Conservation (phyloP, 64 coral and sea anemone species). For the Acropora yongei region DNA sequence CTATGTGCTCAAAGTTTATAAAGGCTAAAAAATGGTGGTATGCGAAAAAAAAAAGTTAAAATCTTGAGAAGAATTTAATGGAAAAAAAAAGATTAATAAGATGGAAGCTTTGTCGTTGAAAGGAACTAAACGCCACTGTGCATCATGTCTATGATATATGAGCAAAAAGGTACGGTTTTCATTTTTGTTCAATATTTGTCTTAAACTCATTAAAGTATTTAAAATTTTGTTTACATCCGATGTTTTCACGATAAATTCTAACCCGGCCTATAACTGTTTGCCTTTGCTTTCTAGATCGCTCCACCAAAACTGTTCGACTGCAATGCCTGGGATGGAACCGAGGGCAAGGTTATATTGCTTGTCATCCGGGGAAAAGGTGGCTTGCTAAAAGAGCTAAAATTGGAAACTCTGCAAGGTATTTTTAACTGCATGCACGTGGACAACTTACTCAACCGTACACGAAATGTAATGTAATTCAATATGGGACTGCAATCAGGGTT, state of each 20-base stretch:
- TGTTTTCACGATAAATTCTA: constrained; percentile 74
- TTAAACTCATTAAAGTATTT: not conserved
- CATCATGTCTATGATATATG: constrained; percentile 96
- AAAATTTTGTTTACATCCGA: constrained; percentile 67
- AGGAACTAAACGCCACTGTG: too few relatives aligned
- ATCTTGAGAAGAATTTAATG: too few relatives aligned
- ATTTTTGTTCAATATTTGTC: not conserved
- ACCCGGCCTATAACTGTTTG: not conserved
- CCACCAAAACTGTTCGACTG: constrained; percentile 95
- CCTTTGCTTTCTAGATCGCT: constrained; percentile 76
- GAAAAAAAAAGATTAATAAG: too few relatives aligned
- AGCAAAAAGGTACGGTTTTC: constrained; percentile 92
- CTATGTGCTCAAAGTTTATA: too few relatives aligned
- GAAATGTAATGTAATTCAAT: too few relatives aligned
- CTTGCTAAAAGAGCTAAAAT: constrained; percentile 88
- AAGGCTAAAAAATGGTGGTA: too few relatives aligned
- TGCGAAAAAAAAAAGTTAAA: too few relatives aligned
- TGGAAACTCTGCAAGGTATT: constrained; percentile 90
- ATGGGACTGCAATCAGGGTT: too few relatives aligned
- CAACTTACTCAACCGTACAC: too few relatives aligned
- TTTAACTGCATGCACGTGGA: too few relatives aligned
- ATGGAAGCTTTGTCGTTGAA: too few relatives aligned
- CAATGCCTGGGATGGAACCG: constrained; percentile 96
- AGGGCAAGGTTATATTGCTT: constrained; percentile 93
- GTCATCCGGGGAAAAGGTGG: constrained; percentile 98